These are phyloP conservation scores for Aulostomus chinensis DNA, from an alignment of 2,797 vertebrate genomes.

Conservation along the genomic window DNA sequence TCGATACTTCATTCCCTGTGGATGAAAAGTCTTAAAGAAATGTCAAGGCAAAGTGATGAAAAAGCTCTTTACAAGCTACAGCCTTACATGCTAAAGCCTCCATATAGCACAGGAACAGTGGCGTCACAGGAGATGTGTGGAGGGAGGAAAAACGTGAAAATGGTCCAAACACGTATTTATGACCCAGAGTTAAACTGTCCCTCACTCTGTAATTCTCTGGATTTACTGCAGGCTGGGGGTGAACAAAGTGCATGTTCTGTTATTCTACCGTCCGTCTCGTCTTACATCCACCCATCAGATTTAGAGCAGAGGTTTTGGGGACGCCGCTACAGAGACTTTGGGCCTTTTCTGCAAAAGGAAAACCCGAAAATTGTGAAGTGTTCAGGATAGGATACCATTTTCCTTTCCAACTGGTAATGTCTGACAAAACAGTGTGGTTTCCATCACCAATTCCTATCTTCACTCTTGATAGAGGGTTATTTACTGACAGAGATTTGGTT, in stretches of 20 bases:
- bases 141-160: conserved; percentile 50
- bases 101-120: conserved; percentile 20
- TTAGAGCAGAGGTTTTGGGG: conserved; percentile 71
- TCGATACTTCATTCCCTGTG: too few species aligned
- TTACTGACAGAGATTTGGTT: conserved; percentile 16
- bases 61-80: too few species aligned
- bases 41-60: too few species aligned
- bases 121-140: conserved; percentile 43
- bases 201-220: conserved; percentile 76
- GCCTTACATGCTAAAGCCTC: conserved; percentile 1
- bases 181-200: conserved; percentile 77
- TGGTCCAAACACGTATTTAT: conserved; percentile 76
- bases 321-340: conserved; percentile 47
- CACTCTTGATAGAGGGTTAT: conserved; percentile 11
- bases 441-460: conserved; percentile 17
- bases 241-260: conserved; percentile 75
- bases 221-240: conserved; percentile 74
- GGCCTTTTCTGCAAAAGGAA: conserved; percentile 48
- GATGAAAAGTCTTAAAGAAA: too few species aligned
- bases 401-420: conserved; percentile 45
- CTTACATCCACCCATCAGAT: conserved; percentile 77
- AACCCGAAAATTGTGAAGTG: too few species aligned
- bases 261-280: conserved; percentile 73
- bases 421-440: conserved; percentile 32
- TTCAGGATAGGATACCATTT: too few species aligned